phyloP scores from a whole-genome alignment of 2,888 invertebrate species.

The Synergus gifuensis region DNA sequence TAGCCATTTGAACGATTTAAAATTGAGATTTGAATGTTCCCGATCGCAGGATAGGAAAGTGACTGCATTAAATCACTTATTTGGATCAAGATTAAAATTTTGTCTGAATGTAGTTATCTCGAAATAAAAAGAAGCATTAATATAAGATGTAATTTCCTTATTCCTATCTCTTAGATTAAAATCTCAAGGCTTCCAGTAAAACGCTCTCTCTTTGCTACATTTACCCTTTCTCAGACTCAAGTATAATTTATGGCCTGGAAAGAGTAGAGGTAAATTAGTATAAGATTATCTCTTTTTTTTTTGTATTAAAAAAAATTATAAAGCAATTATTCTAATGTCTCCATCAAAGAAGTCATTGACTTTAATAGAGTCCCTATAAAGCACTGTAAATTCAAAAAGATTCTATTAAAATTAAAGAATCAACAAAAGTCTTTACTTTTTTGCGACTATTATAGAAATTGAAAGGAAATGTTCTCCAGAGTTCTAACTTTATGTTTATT shows the following conservation, averaged over 20 bases:
- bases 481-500: not conserved
- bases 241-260: not conserved
- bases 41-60: no score
- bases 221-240: slow-evolving; percentile 14
- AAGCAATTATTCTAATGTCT: slow-evolving; percentile 18
- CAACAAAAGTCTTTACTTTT: no score
- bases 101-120: not conserved
- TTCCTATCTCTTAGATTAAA: slow-evolving; percentile 32
- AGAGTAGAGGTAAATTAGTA: slow-evolving; percentile 21
- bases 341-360: not conserved
- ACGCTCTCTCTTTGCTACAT: slow-evolving; percentile 21
- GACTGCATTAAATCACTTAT: not conserved
- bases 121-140: slow-evolving; percentile 16
- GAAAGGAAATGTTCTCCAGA: not conserved
- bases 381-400: no score
- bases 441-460: not conserved
- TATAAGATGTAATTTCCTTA: slow-evolving; percentile 15
- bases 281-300: slow-evolving; percentile 17
- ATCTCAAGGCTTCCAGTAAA: slow-evolving; percentile 24
- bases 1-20: not conserved
- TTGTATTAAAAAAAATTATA: not conserved
- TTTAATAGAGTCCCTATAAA: not conserved
- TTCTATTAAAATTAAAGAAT: no score
- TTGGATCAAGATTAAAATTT: not conserved
- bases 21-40: no score